Evolutionary conservation across 2,113 vertebrate genomes (phyloP).

Genomic region (Bubo blakistoni): DNA sequence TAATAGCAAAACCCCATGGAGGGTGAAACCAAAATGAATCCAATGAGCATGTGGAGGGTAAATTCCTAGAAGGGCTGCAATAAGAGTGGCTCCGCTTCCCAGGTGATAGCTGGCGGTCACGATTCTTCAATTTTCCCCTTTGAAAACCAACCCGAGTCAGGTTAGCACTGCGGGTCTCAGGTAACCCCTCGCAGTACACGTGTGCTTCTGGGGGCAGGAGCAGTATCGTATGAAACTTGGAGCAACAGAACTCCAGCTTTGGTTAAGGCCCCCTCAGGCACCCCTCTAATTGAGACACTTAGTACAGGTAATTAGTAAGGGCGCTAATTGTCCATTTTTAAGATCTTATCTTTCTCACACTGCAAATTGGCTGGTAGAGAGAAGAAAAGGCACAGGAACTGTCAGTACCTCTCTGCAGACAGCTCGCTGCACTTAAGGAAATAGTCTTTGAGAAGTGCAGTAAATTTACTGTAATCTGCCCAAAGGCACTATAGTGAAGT

Average conservation of each 20-base stretch:
- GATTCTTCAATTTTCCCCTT: not conserved
- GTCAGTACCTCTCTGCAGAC: not conserved
- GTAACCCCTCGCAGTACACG: not conserved
- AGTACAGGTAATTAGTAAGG: slow-evolving; percentile 8
- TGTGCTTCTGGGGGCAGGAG: not conserved
- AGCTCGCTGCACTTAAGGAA: not conserved
- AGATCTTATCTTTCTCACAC: slow-evolving; percentile 8
- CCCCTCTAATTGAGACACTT: slow-evolving; percentile 7
- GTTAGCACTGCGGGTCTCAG: fast-evolving
- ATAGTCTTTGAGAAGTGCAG: not conserved
- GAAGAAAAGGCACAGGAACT: not conserved
- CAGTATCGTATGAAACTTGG: not conserved
- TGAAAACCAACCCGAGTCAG: not conserved
- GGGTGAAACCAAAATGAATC: not conserved
- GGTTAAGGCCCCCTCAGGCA: not conserved
- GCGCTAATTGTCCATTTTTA: not conserved
- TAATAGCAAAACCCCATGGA: not conserved
- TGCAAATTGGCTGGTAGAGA: not conserved
- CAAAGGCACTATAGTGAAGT: not conserved
- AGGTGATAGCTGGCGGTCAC: not conserved
- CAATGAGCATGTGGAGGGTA: not conserved
- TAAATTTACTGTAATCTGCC: not conserved
- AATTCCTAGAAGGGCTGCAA: not conserved
- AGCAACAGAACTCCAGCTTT: not conserved
- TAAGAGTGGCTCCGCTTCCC: not conserved